phyloP scores from a whole-genome alignment of 2,888 invertebrate genomes.

The Lamellibrachia satsuma region DNA sequence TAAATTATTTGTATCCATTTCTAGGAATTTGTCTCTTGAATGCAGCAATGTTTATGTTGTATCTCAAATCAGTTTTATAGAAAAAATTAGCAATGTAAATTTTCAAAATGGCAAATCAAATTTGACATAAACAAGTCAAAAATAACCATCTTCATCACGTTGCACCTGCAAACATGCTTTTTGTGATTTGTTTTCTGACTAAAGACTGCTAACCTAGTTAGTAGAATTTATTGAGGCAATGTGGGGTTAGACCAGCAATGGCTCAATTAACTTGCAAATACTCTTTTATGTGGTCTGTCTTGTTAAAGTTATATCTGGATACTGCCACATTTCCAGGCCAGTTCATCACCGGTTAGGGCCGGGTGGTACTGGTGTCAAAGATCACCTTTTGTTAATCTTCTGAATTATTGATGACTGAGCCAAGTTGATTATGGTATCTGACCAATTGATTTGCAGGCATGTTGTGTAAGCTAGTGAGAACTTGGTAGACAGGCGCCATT shows the following conservation, averaged over 20 bases:
- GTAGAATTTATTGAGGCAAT: background rate
- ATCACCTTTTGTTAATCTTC: background rate
- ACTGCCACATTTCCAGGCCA: background rate
- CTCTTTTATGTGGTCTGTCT: background rate
- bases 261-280: background rate
- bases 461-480: background rate
- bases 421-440: background rate
- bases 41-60: too few relatives aligned
- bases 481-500: background rate
- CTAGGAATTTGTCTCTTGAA: background rate
- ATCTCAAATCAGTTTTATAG: background rate
- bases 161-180: background rate
- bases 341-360: background rate
- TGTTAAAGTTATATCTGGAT: background rate
- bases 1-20: background rate
- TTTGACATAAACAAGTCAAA: background rate
- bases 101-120: background rate
- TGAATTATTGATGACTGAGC: slow-evolving; percentile 9
- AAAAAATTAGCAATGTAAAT: background rate
- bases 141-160: background rate
- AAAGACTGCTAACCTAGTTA: background rate
- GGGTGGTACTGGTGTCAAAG: background rate
- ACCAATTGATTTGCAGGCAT: background rate
- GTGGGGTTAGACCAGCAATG: background rate
- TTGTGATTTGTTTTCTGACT: background rate